Conservation (phyloP, 2,797 vertebrate genomes). For the Anniella stebbinsi region DNA sequence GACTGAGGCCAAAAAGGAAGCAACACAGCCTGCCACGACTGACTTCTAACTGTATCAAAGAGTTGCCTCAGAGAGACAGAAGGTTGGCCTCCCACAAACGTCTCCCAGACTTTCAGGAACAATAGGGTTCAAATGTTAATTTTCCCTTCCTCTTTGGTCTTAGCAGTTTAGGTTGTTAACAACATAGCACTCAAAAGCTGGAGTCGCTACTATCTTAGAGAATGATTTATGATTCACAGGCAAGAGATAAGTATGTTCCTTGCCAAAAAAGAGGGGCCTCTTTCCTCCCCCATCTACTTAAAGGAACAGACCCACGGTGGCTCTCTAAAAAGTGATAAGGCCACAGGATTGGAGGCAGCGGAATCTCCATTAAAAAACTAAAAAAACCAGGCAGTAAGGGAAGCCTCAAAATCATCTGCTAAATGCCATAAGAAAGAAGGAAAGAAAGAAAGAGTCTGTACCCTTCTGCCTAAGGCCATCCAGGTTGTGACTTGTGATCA, state of each 20-base stretch:
- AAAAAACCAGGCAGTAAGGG: neutral
- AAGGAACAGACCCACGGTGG: conserved; percentile 27
- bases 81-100: conserved; percentile 34
- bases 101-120: conserved; percentile 64
- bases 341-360: too few relatives aligned
- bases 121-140: conserved; percentile 73
- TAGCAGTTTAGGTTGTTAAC: conserved; percentile 73
- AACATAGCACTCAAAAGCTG: conserved; percentile 74
- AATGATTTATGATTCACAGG: conserved; percentile 79
- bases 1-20: conserved; percentile 5
- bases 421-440: neutral
- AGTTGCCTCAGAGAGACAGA: conserved; percentile 44
- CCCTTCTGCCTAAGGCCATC: too few relatives aligned
- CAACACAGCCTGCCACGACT: conserved; percentile 34
- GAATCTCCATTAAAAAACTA: neutral
- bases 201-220: conserved; percentile 74
- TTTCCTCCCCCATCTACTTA: neutral
- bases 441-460: neutral
- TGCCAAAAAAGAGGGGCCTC: conserved; percentile 53
- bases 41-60: neutral
- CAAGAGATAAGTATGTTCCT: conserved; percentile 74
- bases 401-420: neutral
- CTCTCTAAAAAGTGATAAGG: conserved; percentile 32
- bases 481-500: too few relatives aligned
- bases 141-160: conserved; percentile 75